A percentile compares a stretch with the other conserved stretches of the same genome.
Conservation (phyloP, 2,113 vertebrate species). For the Henicopernis longicauda region DNA sequence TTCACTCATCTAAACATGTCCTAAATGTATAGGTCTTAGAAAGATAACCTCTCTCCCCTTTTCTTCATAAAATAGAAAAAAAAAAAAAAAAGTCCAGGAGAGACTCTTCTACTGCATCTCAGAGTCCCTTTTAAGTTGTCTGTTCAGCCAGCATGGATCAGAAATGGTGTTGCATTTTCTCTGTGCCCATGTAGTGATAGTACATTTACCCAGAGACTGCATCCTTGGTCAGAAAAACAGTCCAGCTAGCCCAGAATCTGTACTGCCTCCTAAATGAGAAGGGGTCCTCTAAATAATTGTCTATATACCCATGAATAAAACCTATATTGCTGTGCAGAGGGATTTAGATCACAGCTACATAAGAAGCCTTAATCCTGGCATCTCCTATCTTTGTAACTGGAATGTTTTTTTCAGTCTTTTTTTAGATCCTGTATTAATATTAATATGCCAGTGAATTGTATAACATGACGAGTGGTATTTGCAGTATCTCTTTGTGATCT, state of each 20-base stretch:
- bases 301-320: not conserved
- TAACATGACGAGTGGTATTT: not conserved
- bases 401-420: not conserved
- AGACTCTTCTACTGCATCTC: not conserved
- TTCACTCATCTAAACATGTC: not conserved
- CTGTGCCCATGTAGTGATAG: not conserved
- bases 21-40: not conserved
- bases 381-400: not conserved
- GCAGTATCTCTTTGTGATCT: not conserved
- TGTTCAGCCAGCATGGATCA: not conserved
- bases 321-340: not conserved
- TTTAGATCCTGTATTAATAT: not conserved
- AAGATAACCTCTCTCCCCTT: not conserved
- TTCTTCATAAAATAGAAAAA: not conserved
- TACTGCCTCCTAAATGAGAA: not conserved
- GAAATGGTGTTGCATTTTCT: not conserved
- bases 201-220: not conserved
- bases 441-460: not conserved
- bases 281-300: not conserved
- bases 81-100: not conserved
- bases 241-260: not conserved
- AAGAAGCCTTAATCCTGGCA: not conserved
- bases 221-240: not conserved
- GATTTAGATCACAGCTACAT: not conserved
- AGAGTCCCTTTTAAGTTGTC: not conserved